Evolutionary conservation across 2,797 vertebrate genomes (phyloP).

Genomic region (Channa striata): DNA sequence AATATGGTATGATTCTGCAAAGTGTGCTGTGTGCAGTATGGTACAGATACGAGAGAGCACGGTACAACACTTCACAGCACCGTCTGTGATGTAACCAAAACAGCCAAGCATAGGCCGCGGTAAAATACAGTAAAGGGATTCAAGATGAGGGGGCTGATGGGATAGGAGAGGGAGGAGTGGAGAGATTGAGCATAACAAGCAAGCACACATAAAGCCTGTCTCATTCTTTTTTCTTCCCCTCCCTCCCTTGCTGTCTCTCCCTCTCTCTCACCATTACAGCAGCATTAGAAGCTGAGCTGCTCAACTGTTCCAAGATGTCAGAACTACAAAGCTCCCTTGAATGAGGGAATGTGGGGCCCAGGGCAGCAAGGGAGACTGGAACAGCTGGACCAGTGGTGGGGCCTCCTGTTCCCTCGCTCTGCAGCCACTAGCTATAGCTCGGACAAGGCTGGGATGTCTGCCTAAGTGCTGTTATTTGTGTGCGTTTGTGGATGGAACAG

Average conservation of each 20-base stretch:
- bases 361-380: slow-evolving; percentile 80
- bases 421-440: slow-evolving; percentile 73
- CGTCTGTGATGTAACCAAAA: slow-evolving; percentile 46
- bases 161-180: slow-evolving; percentile 55
- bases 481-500: slow-evolving; percentile 20
- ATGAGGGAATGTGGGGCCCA: slow-evolving; percentile 83
- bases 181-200: slow-evolving; percentile 78
- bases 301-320: slow-evolving; percentile 86
- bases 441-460: slow-evolving; percentile 81
- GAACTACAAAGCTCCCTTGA: slow-evolving; percentile 85
- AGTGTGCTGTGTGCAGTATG: not conserved
- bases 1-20: not conserved
- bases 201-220: slow-evolving; percentile 79
- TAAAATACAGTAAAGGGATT: slow-evolving; percentile 72
- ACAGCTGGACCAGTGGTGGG: slow-evolving; percentile 84
- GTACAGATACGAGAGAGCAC: not conserved
- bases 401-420: slow-evolving; percentile 79
- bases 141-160: slow-evolving; percentile 66
- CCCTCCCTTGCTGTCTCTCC: slow-evolving; percentile 34
- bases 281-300: slow-evolving; percentile 83
- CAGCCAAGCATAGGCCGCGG: slow-evolving; percentile 12
- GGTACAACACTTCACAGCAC: not conserved
- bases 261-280: slow-evolving; percentile 79
- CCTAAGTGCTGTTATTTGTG: slow-evolving; percentile 43
- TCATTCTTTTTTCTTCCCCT: slow-evolving; percentile 66